Base-by-base conservation (phyloP, 2,113 vertebrate genomes). In the Athene noctua region DNA sequence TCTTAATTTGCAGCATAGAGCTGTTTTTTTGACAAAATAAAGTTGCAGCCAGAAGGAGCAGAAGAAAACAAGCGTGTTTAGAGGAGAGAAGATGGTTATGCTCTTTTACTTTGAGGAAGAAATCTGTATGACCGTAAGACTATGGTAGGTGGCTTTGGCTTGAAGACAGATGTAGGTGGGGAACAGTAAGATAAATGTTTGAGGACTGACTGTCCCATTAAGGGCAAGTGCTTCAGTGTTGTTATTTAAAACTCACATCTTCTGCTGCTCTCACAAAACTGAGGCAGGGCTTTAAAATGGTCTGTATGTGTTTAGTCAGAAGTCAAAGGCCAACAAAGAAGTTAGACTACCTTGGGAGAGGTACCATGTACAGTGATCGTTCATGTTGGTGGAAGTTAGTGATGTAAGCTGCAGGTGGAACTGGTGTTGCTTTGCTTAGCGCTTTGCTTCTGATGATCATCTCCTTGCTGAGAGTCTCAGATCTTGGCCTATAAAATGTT, bases 291-390 rank as follows among this genome's bases (percentile, higher is more conserved):
- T 82, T 80, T 51, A 19, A 51, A 88, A 59, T 9, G 12, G 44
- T 5, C 16, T 55, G 5, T 38, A 6, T 44, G 34, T 51, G 23
- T 62, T 70, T 61, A 80, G 32, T 6, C 11, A 58, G 25, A 84
- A 92, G 63, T 34, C 14, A 16, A 72, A 70, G 27, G 36, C 23
- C n/a, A 32, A 16, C 16, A 36, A 10, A 78, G n/a, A 36, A 54
- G 13, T 27, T 66, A 25, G 19, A 15, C 63, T 74, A 1, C 34
- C 32, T 57, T 38, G 62, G 26, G 52, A 80, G 27, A 4, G 15
- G 15, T 62, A 29, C 13, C 7, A 2, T 26, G 88, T 40, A 21
- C 21, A 7, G 5, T 7, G 6, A 10, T 26, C 0, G 0, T 57
- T 66, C 12, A 10, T 0, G 0, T 3, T 36, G 16, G 16, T 73